phyloP scores from a whole-genome alignment of 2,888 invertebrate species.

The Xanthorhoe designata region DNA sequence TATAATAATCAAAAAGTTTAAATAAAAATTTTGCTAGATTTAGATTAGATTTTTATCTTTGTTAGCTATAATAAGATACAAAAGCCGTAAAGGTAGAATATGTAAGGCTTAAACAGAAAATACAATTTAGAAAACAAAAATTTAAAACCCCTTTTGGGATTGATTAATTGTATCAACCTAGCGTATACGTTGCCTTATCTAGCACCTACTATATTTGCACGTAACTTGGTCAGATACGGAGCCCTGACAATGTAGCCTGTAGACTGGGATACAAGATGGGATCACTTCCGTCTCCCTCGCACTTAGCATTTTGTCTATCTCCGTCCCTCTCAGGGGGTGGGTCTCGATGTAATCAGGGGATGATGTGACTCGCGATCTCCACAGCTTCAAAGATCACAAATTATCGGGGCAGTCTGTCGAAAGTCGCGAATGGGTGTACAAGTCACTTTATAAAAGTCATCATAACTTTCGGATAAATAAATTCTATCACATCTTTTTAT shows the following conservation, averaged over 20 bases:
- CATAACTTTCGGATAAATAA: conserved; percentile 54
- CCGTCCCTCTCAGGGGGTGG: conserved; percentile 79
- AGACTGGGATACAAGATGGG: conserved; percentile 88
- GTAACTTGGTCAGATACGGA: conserved; percentile 75
- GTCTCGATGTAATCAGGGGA: conserved; percentile 85
- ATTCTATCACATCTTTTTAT: conserved; percentile 1
- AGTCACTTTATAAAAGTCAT: conserved; percentile 74
- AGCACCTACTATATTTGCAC: conserved; percentile 59
- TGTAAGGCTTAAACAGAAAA: background rate
- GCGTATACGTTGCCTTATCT: conserved; percentile 41
- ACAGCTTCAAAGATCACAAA: conserved; percentile 84
- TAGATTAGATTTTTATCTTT: too few relatives aligned
- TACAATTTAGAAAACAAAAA: background rate
- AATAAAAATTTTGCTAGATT: too few relatives aligned
- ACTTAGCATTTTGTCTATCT: conserved; percentile 27
- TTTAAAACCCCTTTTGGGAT: background rate
- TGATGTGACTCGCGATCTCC: conserved; percentile 84
- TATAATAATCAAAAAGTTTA: too few relatives aligned
- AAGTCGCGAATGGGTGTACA: conserved; percentile 79
- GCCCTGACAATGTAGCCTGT: conserved; percentile 85
- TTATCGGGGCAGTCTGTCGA: conserved; percentile 84
- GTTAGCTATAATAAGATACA: too few relatives aligned
- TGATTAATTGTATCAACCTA: background rate
- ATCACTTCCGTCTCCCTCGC: conserved; percentile 74
- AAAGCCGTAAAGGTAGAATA: too few relatives aligned